Conservation (phyloP, 1,140 invertebrate genomes). For the Achroia grisella region DNA sequence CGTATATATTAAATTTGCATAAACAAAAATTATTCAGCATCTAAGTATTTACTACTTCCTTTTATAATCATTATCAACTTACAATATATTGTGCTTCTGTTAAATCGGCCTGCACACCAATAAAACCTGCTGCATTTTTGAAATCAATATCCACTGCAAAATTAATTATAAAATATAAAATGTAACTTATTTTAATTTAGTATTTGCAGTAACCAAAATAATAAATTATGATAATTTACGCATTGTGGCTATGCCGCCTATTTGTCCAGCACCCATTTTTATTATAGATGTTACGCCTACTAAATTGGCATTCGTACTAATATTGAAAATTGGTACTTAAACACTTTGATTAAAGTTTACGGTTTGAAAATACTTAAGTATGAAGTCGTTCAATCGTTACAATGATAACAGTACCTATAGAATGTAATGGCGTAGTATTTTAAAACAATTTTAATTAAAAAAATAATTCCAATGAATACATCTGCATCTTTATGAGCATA, state of each 20-base stretch:
- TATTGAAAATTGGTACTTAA: neutral
- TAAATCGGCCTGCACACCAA: conserved; percentile 30
- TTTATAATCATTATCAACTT: no score
- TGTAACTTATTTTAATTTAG: neutral
- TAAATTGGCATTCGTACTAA: neutral
- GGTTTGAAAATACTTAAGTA: neutral
- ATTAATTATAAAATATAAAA: conserved; percentile 1
- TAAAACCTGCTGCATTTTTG: conserved; percentile 52
- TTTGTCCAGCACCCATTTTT: conserved; percentile 59
- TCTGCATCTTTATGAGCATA: no score
- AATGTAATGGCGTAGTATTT: no score
- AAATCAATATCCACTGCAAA: conserved; percentile 63
- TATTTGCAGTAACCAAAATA: neutral
- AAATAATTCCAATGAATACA: no score
- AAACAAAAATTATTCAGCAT: no score
- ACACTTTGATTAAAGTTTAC: neutral
- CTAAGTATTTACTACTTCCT: no score
- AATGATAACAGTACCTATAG: neutral
- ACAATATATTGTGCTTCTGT: conserved; percentile 48
- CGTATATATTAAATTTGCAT: no score
- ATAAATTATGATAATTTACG: no score
- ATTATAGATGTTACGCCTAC: neutral
- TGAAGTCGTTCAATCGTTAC: neutral
- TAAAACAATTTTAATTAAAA: no score
- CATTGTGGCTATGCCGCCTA: conserved; percentile 56